Evolutionary conservation across 2,797 vertebrate species (phyloP).

Genomic region (Argya squamiceps): DNA sequence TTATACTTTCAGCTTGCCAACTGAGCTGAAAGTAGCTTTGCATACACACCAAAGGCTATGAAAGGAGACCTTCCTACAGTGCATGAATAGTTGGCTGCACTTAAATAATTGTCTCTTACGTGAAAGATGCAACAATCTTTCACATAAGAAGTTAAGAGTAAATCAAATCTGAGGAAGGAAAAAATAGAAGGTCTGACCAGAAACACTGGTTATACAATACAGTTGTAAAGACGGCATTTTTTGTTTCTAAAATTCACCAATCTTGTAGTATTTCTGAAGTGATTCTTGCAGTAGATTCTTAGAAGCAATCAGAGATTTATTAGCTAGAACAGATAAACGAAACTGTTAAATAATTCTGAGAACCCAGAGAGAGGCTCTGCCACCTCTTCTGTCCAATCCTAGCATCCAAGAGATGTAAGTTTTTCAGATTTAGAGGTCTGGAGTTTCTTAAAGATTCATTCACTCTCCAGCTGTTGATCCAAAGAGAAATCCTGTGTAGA

Average conservation of each 20-base stretch:
- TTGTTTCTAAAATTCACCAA: background rate
- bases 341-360: background rate
- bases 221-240: background rate
- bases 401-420: background rate
- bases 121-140: background rate
- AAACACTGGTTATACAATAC: background rate
- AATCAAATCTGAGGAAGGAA: background rate
- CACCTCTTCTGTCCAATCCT: background rate
- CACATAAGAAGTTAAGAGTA: background rate
- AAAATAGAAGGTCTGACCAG: background rate
- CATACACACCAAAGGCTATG: background rate
- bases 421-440: background rate
- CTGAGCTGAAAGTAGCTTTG: background rate
- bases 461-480: background rate
- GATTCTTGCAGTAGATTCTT: background rate
- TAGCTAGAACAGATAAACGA: background rate
- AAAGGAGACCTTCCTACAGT: background rate
- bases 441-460: background rate
- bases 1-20: background rate
- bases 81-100: background rate
- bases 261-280: background rate
- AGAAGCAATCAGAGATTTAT: background rate
- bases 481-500: background rate
- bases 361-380: background rate
- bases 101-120: background rate